Percentiles rank a stretch among this genome's conserved stretches.
Evolutionary conservation across 2,888 invertebrate genomes (phyloP).

Genomic region (Caenorhabditis sp.): DNA sequence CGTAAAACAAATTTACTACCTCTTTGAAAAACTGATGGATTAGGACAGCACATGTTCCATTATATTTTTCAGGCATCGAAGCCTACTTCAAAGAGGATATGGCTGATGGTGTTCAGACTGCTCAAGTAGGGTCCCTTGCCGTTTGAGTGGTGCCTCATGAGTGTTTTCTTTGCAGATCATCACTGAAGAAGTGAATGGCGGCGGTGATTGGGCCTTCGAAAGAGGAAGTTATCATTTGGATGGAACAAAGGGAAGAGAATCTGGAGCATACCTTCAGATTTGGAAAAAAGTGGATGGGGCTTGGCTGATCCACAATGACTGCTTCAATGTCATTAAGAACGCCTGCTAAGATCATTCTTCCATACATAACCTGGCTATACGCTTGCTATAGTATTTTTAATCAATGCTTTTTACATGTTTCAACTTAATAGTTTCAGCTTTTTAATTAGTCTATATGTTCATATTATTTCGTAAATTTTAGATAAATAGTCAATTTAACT

Average conservation of each 20-base stretch:
- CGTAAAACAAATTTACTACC: no score
- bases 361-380: no score
- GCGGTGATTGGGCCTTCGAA: constrained; percentile 83
- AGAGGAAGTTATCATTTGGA: constrained; percentile 82
- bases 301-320: constrained; percentile 83
- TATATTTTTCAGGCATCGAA: constrained; percentile 78
- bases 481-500: no score
- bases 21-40: no score
- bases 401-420: background rate
- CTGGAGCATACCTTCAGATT: constrained; percentile 82
- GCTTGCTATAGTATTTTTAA: constrained; percentile 3
- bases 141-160: background rate
- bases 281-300: constrained; percentile 81
- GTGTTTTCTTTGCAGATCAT: constrained; percentile 74
- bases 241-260: constrained; percentile 81
- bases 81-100: constrained; percentile 83
- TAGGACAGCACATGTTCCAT: no score
- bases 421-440: background rate
- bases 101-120: constrained; percentile 82
- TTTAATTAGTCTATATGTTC: background rate
- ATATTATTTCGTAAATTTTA: no score
- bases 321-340: constrained; percentile 83
- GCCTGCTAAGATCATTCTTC: constrained; percentile 66
- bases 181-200: constrained; percentile 83
- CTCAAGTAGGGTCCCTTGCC: constrained; percentile 68